Conservation (phyloP, 2,888 invertebrate species). For the Catocala sponsa region DNA sequence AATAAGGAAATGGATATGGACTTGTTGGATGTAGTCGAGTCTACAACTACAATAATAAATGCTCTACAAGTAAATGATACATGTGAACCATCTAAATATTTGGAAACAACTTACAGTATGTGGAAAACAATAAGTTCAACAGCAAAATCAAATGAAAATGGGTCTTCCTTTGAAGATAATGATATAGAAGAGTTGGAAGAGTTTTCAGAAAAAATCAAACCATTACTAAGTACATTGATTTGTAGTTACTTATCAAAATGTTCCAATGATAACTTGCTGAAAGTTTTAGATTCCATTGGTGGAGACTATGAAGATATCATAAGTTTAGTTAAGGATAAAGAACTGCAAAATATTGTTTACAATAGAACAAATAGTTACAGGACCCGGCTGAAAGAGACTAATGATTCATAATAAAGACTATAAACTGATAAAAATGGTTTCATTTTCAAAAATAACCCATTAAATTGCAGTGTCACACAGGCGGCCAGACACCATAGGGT, state of each 20-base stretch:
- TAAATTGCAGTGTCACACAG: too few relatives aligned
- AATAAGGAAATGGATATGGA: slow-evolving; percentile 76
- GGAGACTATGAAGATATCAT: slow-evolving; percentile 69
- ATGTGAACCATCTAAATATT: slow-evolving; percentile 66
- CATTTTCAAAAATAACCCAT: neutral
- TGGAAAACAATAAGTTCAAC: slow-evolving; percentile 69
- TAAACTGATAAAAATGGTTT: neutral
- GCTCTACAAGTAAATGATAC: slow-evolving; percentile 61
- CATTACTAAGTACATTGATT: slow-evolving; percentile 65
- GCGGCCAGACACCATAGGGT: too few relatives aligned
- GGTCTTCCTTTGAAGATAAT: slow-evolving; percentile 66
- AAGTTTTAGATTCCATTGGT: slow-evolving; percentile 64
- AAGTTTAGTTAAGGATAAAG: slow-evolving; percentile 58
- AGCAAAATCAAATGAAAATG: slow-evolving; percentile 62
- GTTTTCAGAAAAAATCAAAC: slow-evolving; percentile 67
- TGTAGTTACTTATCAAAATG: slow-evolving; percentile 73
- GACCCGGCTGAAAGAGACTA: slow-evolving; percentile 69
- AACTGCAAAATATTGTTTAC: slow-evolving; percentile 58
- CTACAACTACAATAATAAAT: slow-evolving; percentile 66
- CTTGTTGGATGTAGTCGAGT: slow-evolving; percentile 74
- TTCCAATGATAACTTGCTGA: slow-evolving; percentile 63
- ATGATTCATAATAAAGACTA: slow-evolving; percentile 60
- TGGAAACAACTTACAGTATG: slow-evolving; percentile 69
- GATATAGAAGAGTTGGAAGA: slow-evolving; percentile 65
- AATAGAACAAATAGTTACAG: slow-evolving; percentile 66